Percentiles rank a stretch among this genome's conserved stretches.
Conservation (phyloP, 1,140 invertebrate genomes). For the Scaptomyza graminum region DNA sequence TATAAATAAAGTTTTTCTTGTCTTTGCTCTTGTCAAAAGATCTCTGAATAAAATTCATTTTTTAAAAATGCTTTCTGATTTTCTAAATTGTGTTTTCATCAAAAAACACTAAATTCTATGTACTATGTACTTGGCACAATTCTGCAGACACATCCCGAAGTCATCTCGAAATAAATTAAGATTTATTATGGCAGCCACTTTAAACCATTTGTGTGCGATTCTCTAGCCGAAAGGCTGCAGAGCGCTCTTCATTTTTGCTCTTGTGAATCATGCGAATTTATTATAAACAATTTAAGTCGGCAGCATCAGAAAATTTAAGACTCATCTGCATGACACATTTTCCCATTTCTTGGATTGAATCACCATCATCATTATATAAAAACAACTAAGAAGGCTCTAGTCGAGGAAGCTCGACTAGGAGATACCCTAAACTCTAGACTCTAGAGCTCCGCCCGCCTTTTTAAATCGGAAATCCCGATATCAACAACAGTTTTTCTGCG, state of each 20-base stretch:
- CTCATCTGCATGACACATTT: slow-evolving; percentile 69
- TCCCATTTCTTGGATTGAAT: slow-evolving; percentile 60
- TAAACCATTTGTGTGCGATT: slow-evolving; percentile 60
- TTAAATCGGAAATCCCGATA: too few species aligned
- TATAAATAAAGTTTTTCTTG: too few species aligned
- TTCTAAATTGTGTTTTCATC: background rate
- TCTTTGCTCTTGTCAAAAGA: too few species aligned
- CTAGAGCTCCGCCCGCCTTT: too few species aligned
- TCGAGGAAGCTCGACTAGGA: too few species aligned
- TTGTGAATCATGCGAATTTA: slow-evolving; percentile 70
- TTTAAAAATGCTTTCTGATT: background rate
- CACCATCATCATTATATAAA: slow-evolving; percentile 35
- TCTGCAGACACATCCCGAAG: slow-evolving; percentile 4
- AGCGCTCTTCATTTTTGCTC: background rate
- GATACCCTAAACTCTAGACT: too few species aligned
- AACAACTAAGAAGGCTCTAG: background rate
- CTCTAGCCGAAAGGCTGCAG: background rate
- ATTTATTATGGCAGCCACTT: slow-evolving; percentile 75
- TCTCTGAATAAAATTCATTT: too few species aligned
- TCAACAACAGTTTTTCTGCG: too few species aligned
- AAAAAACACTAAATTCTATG: background rate
- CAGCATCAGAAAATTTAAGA: slow-evolving; percentile 40
- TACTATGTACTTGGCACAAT: too few species aligned
- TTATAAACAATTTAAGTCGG: slow-evolving; percentile 66
- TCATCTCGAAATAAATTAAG: slow-evolving; percentile 59